These are phyloP conservation scores for Desoria tigrina DNA, from an alignment of 2,888 invertebrate species.

Conservation along the genomic window DNA sequence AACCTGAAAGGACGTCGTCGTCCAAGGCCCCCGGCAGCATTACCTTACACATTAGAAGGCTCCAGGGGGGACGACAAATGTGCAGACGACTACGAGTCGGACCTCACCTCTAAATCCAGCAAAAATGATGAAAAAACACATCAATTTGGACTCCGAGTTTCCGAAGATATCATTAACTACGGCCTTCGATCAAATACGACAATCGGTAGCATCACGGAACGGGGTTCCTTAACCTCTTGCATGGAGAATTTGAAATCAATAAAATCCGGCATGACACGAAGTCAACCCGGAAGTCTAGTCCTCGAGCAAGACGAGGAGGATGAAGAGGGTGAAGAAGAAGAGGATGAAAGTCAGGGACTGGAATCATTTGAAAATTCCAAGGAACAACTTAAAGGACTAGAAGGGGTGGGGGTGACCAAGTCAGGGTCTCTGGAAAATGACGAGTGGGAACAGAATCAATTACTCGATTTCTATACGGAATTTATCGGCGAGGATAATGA, in stretches of 20 bases:
- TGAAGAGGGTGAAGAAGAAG: slow-evolving; percentile 7
- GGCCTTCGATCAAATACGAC: slow-evolving; percentile 14
- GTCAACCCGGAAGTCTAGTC: not conserved
- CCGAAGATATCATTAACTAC: slow-evolving; percentile 32
- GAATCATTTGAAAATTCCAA: not conserved
- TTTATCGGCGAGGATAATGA: slow-evolving; percentile 4
- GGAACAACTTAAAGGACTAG: not conserved
- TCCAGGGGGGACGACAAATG: not conserved
- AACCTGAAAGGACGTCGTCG: not conserved
- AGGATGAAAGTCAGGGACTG: slow-evolving; percentile 1
- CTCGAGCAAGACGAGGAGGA: slow-evolving; percentile 5
- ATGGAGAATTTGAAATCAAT: not conserved
- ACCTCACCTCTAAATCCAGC: slow-evolving; percentile 9
- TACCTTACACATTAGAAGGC: not conserved
- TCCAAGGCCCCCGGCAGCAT: not conserved
- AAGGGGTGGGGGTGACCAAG: too few relatives aligned
- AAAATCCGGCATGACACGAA: not conserved
- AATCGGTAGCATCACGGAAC: not conserved
- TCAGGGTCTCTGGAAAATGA: not conserved
- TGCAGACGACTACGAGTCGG: slow-evolving; percentile 24
- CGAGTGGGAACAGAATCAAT: slow-evolving; percentile 3
- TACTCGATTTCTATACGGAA: not conserved
- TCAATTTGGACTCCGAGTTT: slow-evolving; percentile 28
- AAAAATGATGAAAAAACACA: slow-evolving; percentile 21
- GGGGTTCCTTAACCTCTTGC: not conserved